Percentiles rank a stretch among this genome's conserved stretches.
These are phyloP conservation scores for Mesitornis unicolor DNA, from an alignment of 2,113 vertebrate genomes.

Conservation along the genomic window DNA sequence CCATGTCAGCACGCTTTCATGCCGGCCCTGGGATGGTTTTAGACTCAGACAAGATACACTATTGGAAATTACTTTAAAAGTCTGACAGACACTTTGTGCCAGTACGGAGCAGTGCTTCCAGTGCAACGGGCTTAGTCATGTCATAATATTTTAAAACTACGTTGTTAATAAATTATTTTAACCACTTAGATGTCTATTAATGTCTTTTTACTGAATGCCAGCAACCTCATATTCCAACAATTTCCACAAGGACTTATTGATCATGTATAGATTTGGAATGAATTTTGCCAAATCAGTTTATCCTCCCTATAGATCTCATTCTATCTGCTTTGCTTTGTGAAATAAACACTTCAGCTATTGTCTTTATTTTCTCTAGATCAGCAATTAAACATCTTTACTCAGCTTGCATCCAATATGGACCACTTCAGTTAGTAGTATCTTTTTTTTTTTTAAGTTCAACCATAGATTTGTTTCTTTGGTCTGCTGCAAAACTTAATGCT, in stretches of 20 bases:
- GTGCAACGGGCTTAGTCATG: neutral
- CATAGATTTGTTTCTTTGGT: slow-evolving; percentile 1
- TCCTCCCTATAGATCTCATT: slow-evolving; percentile 9
- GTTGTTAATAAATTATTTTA: slow-evolving; percentile 39
- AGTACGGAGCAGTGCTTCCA: neutral
- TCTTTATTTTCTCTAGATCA: slow-evolving; percentile 45
- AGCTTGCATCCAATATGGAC: slow-evolving; percentile 24
- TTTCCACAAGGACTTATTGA: slow-evolving; percentile 54
- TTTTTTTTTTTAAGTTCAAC: neutral
- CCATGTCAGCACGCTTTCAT: neutral
- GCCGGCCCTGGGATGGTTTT: neutral
- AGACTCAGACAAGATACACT: neutral
- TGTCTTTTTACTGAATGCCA: slow-evolving; percentile 25
- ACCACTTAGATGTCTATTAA: slow-evolving; percentile 38
- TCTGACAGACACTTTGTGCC: neutral
- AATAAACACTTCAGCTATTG: neutral
- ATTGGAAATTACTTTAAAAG: neutral
- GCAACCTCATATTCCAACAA: slow-evolving; percentile 33
- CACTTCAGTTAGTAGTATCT: neutral
- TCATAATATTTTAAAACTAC: neutral
- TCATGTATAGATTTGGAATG: slow-evolving; percentile 46
- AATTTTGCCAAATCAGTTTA: slow-evolving; percentile 58
- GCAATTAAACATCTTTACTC: slow-evolving; percentile 34
- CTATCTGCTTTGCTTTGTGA: neutral
- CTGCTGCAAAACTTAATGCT: slow-evolving; percentile 43